phyloP scores from a whole-genome alignment of 2,113 vertebrate species.

The Clarias gariepinus region DNA sequence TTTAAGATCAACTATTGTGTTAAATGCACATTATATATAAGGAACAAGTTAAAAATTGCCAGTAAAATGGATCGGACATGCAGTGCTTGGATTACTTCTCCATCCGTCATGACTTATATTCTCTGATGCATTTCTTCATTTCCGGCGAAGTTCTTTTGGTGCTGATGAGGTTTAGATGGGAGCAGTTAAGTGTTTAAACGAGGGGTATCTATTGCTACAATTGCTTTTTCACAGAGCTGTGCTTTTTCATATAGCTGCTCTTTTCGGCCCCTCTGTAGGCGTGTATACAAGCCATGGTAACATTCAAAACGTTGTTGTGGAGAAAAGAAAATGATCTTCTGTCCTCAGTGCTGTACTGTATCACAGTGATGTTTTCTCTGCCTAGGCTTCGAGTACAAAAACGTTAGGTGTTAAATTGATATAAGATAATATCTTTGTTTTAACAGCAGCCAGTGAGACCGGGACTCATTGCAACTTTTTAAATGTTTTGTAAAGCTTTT shows the following conservation, averaged over 20 bases:
- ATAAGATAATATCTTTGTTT: neutral
- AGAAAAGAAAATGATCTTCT: neutral
- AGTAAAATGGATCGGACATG: neutral
- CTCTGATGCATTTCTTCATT: neutral
- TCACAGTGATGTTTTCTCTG: neutral
- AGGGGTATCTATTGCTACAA: neutral
- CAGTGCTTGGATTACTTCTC: neutral
- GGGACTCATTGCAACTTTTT: neutral
- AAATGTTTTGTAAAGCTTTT: no score
- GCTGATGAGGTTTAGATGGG: neutral
- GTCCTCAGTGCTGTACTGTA: neutral
- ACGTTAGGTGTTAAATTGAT: neutral
- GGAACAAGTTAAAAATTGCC: neutral
- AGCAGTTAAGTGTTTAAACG: neutral
- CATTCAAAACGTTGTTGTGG: no score
- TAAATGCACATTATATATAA: neutral
- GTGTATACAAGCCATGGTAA: neutral
- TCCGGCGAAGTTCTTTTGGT: neutral
- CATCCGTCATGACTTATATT: neutral
- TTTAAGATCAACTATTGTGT: neutral
- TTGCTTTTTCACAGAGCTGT: slow-evolving; percentile 4
- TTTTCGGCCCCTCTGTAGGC: neutral
- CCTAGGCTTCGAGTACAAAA: neutral
- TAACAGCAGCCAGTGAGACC: neutral
- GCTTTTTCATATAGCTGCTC: neutral